Conservation (phyloP, 2,113 vertebrate species). For the Vidua chalybeata region DNA sequence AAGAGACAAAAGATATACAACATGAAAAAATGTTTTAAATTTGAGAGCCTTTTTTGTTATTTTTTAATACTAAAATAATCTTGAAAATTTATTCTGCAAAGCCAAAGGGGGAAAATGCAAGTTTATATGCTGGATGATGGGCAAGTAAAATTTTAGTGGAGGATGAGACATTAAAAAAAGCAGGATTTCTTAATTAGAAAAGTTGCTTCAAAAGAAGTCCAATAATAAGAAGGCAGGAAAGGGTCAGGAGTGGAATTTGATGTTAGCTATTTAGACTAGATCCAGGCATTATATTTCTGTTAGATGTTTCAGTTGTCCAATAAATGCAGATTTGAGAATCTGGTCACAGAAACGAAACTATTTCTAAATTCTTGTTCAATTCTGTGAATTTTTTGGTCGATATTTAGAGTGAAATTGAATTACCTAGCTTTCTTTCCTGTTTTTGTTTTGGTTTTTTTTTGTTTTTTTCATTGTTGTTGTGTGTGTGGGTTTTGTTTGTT, state of each 20-base stretch:
- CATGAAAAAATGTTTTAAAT: background rate
- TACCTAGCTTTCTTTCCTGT: background rate
- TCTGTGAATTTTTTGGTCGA: background rate
- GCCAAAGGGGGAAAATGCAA: background rate
- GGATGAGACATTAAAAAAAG: background rate
- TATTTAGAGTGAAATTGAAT: background rate
- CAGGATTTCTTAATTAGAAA: background rate
- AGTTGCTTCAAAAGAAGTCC: background rate
- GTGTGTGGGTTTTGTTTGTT: fast-evolving
- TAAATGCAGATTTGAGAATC: background rate
- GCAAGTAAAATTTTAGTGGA: background rate
- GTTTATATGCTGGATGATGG: background rate
- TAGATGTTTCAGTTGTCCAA: background rate
- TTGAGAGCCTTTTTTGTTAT: background rate
- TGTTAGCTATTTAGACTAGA: background rate
- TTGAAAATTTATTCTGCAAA: background rate
- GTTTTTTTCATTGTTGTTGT: background rate
- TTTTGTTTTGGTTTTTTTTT: background rate
- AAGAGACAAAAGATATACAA: background rate
- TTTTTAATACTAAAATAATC: background rate
- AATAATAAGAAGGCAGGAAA: background rate
- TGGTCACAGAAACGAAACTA: background rate
- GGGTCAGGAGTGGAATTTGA: background rate
- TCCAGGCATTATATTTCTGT: background rate
- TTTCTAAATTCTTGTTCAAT: background rate